Base-by-base conservation (phyloP, 2,113 vertebrate genomes). In the Bothrops jararaca region DNA sequence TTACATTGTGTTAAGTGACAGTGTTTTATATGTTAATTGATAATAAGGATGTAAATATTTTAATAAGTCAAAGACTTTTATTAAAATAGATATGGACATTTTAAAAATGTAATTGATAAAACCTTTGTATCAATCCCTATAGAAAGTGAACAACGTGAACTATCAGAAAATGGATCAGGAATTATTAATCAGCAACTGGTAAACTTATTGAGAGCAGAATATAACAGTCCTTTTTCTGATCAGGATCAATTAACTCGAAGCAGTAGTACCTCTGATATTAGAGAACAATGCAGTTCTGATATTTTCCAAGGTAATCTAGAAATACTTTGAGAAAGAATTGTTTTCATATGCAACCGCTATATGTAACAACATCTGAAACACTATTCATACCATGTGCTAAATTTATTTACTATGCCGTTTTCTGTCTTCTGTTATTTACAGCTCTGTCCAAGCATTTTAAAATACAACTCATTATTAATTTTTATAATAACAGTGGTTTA, bases 201-300 rank as follows among this genome's bases (percentile, higher is more conserved):
- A 96, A 97, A 95, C 88, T 91, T 96, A 9, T 89, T 94, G 9
- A 97, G 97, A 52, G 86, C 97, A 9, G 98, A 99, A 93, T 87
- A 97, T n/a, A 94, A 94, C 6, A 96, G 89, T 57, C 93, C 86
- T 0, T 91, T 89, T 34, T 88, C 48, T 26, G 97, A 98, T 3
- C 98, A 97, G 39, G 98, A 98, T 45, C 97, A 96, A 18, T 96
- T 99, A 92, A 97, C 97, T 3, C 98, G 99, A 58, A 99, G 99
- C 93, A 99, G 98, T 96, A 99, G 99, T 97, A 98, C 99, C 42
- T 99, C 99, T 0, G 99, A 99, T 94, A 98, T 99, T 96, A 96
- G 98, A 24, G 98, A 99, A 90, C 98, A 98, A 2, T 96, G 97
- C 56, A 96, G 91, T 94, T 85, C 98, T 12, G 98, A 99, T 26